Evolutionary conservation across 2,113 vertebrate species (phyloP).

Genomic region (Phalacrocorax aristotelis): DNA sequence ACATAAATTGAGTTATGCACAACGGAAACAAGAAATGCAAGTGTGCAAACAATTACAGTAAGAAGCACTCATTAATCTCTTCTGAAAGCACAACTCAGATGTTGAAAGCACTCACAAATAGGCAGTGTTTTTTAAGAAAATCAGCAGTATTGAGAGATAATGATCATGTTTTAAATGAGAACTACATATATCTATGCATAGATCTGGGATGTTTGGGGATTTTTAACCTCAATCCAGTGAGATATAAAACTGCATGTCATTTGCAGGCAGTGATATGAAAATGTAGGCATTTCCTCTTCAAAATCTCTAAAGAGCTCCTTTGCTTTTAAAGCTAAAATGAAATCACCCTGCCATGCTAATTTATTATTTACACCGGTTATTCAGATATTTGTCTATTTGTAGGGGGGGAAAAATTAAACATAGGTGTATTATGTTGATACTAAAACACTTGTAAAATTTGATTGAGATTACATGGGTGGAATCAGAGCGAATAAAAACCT

Average conservation of each 20-base stretch:
- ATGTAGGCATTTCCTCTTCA: conserved; percentile 29
- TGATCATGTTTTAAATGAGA: background rate
- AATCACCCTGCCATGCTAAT: conserved; percentile 44
- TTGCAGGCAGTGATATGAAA: conserved; percentile 23
- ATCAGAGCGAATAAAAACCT: background rate
- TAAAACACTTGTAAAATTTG: background rate
- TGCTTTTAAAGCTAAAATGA: conserved; percentile 53
- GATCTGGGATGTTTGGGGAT: background rate
- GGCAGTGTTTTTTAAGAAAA: conserved; percentile 1
- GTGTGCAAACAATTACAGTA: conserved; percentile 6
- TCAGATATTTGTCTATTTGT: conserved; percentile 48
- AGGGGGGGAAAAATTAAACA: conserved; percentile 23
- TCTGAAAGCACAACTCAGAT: conserved; percentile 7
- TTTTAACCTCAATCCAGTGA: background rate
- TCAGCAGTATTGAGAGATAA: background rate
- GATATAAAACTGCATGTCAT: conserved; percentile 9
- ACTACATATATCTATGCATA: background rate
- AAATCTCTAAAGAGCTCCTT: conserved; percentile 34
- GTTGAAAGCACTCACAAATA: conserved; percentile 10
- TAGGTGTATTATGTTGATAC: background rate
- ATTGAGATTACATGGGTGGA: background rate
- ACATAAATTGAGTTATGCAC: conserved; percentile 17
- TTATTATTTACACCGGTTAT: conserved; percentile 63
- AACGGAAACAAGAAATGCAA: conserved; percentile 48
- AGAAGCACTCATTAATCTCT: conserved; percentile 54